Evolutionary conservation across 2,888 invertebrate genomes (phyloP), one percentile per base, ranked within the genome.

Genomic region (Xylota sylvarum): DNA sequence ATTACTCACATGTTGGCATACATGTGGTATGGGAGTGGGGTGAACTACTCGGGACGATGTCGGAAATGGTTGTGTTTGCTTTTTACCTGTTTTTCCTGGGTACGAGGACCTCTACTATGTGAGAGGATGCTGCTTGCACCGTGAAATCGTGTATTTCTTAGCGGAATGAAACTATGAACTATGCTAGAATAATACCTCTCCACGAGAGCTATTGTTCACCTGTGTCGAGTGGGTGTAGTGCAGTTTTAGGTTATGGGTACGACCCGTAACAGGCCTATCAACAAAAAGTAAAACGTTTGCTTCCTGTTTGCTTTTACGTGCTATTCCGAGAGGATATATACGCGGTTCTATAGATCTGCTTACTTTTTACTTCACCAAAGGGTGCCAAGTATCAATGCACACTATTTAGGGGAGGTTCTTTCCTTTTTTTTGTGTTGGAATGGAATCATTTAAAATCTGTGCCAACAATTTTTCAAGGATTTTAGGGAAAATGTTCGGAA

Each of bases 21-120:
- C n/a, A 32, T 19, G 50, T n/a, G 7, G 23, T n/a, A n/a, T 12
- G 37, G 23, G 23, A 12, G 14, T 10, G 2, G 10, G 30, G 30
- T 19, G 2, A 27, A 17, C 19, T 19, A n/a, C 17, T 35, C 7
- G 35, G 43, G 48, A 27, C 14, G 27, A n/a, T n/a, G 7, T 7
- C 55, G 79, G 72, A 72, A 64, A 17, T 17, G 46, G 14, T 56
- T 9, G 32, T 52, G 55, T 64, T 76, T 56, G 48, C 64, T 43
- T 17, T 52, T 64, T 64, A 65, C 30, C 43, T 56, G 30, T 35
- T 7, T 70, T 55, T 27, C 4, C 14, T 10, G 4, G 10, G 14
- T 17, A 64, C 30, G 64, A 64, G 62, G 30, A 64, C 55, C n/a
- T 52, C 55, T 5, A 19, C 17, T 23, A 12, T 35, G 27, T 65